Evolutionary conservation across 2,888 invertebrate genomes (phyloP).

Genomic region (Brachyptera putata): DNA sequence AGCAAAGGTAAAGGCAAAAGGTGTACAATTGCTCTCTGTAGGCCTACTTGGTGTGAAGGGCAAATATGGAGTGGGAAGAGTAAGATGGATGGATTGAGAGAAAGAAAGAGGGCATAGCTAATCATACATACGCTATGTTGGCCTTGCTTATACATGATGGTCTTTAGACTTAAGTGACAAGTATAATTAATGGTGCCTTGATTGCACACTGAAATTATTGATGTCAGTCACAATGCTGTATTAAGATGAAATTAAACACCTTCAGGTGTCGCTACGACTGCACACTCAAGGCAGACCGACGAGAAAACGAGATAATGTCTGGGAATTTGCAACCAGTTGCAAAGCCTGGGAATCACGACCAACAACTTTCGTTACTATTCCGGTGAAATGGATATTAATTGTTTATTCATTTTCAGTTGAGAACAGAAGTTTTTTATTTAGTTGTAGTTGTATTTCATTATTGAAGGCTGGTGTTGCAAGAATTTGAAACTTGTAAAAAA

Average conservation of each 20-base stretch:
- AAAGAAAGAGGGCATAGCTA: slow-evolving; percentile 21
- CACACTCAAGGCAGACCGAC: too few species aligned
- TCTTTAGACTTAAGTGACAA: slow-evolving; percentile 30
- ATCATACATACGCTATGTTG: slow-evolving; percentile 21
- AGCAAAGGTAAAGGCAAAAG: slow-evolving; percentile 3
- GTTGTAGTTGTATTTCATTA: too few species aligned
- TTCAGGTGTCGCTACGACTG: neutral
- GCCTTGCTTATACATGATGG: slow-evolving; percentile 19
- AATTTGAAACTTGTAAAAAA: too few species aligned
- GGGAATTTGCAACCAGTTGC: too few species aligned
- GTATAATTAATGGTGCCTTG: slow-evolving; percentile 34
- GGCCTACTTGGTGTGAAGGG: slow-evolving; percentile 17
- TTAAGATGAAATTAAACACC: neutral
- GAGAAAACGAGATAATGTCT: too few species aligned
- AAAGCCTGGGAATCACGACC: too few species aligned
- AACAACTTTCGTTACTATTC: too few species aligned
- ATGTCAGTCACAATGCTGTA: neutral
- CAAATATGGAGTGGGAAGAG: neutral
- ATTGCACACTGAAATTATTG: slow-evolving; percentile 26
- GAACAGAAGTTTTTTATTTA: too few species aligned
- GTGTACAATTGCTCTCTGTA: slow-evolving; percentile 17
- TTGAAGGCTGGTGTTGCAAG: too few species aligned
- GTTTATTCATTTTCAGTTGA: too few species aligned
- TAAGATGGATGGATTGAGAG: slow-evolving; percentile 14
- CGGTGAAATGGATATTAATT: too few species aligned